These are phyloP conservation scores for Halichoerus grypus DNA, from an alignment of 2,113 vertebrate genomes.

Conservation along the genomic window DNA sequence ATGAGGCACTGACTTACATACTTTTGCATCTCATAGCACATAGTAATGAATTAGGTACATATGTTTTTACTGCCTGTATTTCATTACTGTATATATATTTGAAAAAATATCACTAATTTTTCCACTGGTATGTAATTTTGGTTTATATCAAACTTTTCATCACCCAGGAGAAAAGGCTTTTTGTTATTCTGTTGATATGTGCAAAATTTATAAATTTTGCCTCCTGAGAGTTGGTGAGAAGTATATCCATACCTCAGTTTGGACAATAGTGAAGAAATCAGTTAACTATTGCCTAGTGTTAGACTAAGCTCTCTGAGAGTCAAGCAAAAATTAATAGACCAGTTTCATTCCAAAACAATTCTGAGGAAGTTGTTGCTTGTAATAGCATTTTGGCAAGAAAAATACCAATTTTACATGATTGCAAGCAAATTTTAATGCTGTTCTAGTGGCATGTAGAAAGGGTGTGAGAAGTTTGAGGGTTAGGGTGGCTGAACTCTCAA, in stretches of 20 bases:
- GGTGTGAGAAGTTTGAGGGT: not conserved
- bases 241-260: not conserved
- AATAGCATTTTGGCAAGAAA: slow-evolving; percentile 39
- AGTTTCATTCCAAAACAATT: not conserved
- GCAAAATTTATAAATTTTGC: slow-evolving; percentile 28
- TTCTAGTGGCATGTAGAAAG: not conserved
- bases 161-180: slow-evolving; percentile 20
- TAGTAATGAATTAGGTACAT: not conserved
- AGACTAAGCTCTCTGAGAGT: not conserved
- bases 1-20: not conserved
- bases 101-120: slow-evolving; percentile 24
- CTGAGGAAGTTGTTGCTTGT: not conserved
- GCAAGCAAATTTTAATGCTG: not conserved
- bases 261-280: slow-evolving; percentile 11
- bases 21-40: slow-evolving; percentile 8
- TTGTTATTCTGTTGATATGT: not conserved
- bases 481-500: slow-evolving; percentile 3
- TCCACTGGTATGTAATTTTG: not conserved
- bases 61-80: slow-evolving; percentile 27
- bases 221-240: slow-evolving; percentile 36
- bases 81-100: not conserved
- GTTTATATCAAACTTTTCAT: slow-evolving; percentile 46
- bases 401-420: not conserved
- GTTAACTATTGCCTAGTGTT: slow-evolving; percentile 28
- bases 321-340: slow-evolving; percentile 26